Base-by-base conservation (phyloP, 2,797 vertebrate species). In the Lagocephalus sceleratus region DNA sequence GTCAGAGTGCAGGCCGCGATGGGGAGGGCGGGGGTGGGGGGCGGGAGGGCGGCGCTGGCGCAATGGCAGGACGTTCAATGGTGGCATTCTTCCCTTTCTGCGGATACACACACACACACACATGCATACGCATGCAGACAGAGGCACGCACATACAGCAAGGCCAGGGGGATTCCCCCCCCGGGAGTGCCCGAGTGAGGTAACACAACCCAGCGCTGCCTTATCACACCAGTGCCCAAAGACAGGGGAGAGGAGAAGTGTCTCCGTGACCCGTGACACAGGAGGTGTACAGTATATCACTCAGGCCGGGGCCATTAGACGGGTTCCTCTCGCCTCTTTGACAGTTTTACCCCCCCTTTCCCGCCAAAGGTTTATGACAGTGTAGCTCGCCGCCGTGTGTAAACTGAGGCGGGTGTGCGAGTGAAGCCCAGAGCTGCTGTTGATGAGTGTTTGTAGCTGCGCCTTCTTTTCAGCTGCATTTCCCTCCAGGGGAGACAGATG, bases 141-240 rank as follows among this genome's bases (percentile, higher is more conserved):
- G 42, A 60, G 17, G 17, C 25, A 23, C 17, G 17, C 59, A 64
- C 20, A 57, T 51, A 78, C 32, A 66, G 51, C 44, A 46, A 51
- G 68, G 63, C 59, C 43, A 71, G 71, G 87, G 84, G 87, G 87
- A 86, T 86, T 87, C 32, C 87, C 88, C 88, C 86, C 84, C 47
- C 41, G 75, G 79, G 80, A 84, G 75, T 61, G 67, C 80, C 85
- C 81, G 57, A 79, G 68, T 76, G 74, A 63, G 76, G 79, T 81
- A 89, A 87, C 68, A 76, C 75, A 85, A 89, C 63, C 85, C 83
- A 81, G 74, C 82, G 51, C 75, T 63, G 77, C 77, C 84, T 89
- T 87, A 87, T 87, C 87, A 86, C 84, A 80, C 83, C 81, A 81
- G 61, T 84, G 88, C 79, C 76, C 83, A 85, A 85, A 85, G 71